Base-by-base conservation (phyloP, 2,888 invertebrate species). In the Coelinius sp. region DNA sequence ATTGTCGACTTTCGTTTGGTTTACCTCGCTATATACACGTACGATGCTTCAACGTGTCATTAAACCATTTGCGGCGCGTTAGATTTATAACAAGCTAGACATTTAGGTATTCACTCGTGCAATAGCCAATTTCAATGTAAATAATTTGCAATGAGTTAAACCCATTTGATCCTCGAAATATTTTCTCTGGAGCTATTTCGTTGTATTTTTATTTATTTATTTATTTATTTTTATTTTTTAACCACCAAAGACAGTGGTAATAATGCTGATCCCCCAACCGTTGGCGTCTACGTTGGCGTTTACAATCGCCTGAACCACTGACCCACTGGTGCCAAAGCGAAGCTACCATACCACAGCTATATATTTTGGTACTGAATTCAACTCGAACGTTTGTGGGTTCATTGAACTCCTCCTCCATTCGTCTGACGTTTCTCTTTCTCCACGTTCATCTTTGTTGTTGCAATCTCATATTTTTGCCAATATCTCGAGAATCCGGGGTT, bases 251-350 rank as follows among this genome's bases (percentile, higher is more conserved):
- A 17, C 46, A 20, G 17, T 41, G 46, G 4, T 14, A 49, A 49
- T 49, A 49, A 49, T 49, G 10, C 46, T 20, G 46, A 49, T 49
- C 46, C 46, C 41, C 46, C 46, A 49, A 14, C n/a, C 46, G 20
- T 49, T 49, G 67, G 56, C 67, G 44, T 70, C 70, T 68, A 73
- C 46, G 20, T 49, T 49, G 67, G 56, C 67, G 44, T 70, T 73
- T 68, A 73, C 74, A 73, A 67, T 71, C 75, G 66, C 80, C 78
- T 86, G 86, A 83, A 85, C 85, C 83, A 86, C 83, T 86, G 85
- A 86, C 86, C 86, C 84, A 86, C 84, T 86, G 82, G 80, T 72
- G 79, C 77, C 35, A 63, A 49, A 52, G 52, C 44, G 70, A 59
- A 68, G 71, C 75, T 73, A 66, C 75, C 41, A 46, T 70, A 67